Percentiles rank a stretch among this genome's conserved stretches.
These are phyloP conservation scores for Drosophila putrida DNA, from an alignment of 2,888 invertebrate species.

Conservation along the genomic window DNA sequence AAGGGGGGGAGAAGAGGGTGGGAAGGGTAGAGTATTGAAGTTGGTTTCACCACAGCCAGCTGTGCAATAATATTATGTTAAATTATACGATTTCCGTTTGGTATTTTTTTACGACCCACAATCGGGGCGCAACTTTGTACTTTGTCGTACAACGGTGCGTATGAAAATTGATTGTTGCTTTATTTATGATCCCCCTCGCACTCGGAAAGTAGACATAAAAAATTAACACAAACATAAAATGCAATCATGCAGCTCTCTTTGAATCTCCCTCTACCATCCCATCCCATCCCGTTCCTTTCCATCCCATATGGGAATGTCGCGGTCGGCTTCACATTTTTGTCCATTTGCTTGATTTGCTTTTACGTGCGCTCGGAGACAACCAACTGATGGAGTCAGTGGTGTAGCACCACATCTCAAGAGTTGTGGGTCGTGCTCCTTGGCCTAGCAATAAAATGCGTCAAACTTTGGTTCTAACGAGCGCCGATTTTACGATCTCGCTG, in stretches of 20 bases:
- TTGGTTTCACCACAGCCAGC: constrained; percentile 41
- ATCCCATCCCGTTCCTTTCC: not conserved
- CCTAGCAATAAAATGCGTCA: constrained; percentile 73
- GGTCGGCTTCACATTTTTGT: constrained; percentile 40
- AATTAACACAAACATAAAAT: constrained; percentile 80
- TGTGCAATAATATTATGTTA: constrained; percentile 78
- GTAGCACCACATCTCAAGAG: not conserved
- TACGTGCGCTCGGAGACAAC: constrained; percentile 70
- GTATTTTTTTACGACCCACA: constrained; percentile 64
- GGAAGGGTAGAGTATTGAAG: not conserved
- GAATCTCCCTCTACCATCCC: constrained; percentile 6
- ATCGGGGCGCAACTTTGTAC: constrained; percentile 58
- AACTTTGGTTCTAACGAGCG: constrained; percentile 77
- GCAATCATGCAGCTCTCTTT: constrained; percentile 75
- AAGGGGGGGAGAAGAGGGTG: no score
- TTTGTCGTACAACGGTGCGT: constrained; percentile 72
- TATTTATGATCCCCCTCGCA: constrained; percentile 67
- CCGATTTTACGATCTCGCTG: constrained; percentile 68
- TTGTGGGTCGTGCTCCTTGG: constrained; percentile 14
- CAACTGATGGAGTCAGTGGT: constrained; percentile 26
- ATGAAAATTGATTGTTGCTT: constrained; percentile 81
- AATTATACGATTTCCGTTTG: constrained; percentile 77
- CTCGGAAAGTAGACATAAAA: constrained; percentile 75
- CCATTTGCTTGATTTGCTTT: constrained; percentile 79
- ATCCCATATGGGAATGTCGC: not conserved